These are phyloP conservation scores for Xiphophorus birchmanni DNA, from an alignment of 2,797 vertebrate species.

Conservation along the genomic window DNA sequence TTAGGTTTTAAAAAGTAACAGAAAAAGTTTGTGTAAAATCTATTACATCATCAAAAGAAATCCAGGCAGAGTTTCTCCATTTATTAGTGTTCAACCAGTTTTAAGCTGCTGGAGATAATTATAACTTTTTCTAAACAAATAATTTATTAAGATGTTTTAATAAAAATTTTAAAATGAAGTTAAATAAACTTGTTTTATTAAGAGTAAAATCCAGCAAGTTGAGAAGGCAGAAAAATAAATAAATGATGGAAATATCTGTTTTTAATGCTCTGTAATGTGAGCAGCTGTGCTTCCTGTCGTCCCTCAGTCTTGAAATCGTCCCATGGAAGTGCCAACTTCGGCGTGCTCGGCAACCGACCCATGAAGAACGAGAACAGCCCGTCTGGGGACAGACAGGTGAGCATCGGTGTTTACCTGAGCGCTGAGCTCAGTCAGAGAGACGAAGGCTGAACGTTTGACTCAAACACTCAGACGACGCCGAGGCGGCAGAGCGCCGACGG, in stretches of 20 bases:
- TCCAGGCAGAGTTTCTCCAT: not conserved
- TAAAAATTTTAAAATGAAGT: no score
- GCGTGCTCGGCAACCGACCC: conserved; percentile 88
- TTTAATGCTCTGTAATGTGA: not conserved
- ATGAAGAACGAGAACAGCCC: conserved; percentile 88
- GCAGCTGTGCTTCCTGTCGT: not conserved
- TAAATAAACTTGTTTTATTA: not conserved
- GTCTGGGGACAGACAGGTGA: conserved; percentile 90
- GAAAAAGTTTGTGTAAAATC: not conserved
- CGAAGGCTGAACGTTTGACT: not conserved
- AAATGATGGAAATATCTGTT: not conserved
- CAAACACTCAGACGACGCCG: conserved; percentile 78
- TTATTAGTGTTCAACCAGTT: not conserved
- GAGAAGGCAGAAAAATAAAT: not conserved
- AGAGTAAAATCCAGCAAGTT: not conserved
- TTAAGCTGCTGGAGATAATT: not conserved
- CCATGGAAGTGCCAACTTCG: conserved; percentile 93
- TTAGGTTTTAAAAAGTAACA: not conserved
- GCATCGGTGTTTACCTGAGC: not conserved
- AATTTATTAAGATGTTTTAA: not conserved
- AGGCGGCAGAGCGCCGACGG: conserved; percentile 85
- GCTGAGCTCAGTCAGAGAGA: not conserved
- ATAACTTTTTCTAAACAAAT: not conserved
- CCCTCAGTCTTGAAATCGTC: conserved; percentile 87
- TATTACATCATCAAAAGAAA: not conserved